Percentiles rank a stretch among this genome's conserved stretches.
These are phyloP conservation scores for Pangasius djambal DNA, from an alignment of 2,797 vertebrate species.

Conservation along the genomic window DNA sequence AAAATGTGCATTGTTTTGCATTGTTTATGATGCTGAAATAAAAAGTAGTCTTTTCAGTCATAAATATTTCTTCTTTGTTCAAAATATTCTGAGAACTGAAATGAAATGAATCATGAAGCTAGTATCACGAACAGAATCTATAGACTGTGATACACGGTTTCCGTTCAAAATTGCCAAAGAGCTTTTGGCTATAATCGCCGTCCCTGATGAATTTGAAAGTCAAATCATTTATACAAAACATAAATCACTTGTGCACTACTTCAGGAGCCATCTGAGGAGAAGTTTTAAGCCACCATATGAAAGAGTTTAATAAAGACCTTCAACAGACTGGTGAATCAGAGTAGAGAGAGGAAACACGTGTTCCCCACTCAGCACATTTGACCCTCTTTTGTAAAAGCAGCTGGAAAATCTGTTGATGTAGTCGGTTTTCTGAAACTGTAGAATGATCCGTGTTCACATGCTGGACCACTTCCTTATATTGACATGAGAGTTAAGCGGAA, in stretches of 20 bases:
- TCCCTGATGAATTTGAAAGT: not conserved
- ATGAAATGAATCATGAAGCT: not conserved
- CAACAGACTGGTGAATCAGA: conserved; percentile 2
- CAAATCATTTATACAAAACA: not conserved
- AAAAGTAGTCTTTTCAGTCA: not conserved
- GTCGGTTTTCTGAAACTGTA: not conserved
- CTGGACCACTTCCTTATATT: conserved; percentile 33
- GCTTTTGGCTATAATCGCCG: not conserved
- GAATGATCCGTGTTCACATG: conserved; percentile 16
- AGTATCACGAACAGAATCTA: not conserved
- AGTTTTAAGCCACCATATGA: not conserved
- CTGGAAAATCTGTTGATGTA: conserved; percentile 24
- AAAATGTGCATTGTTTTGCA: not conserved
- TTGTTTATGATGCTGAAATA: not conserved
- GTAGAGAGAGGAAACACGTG: conserved; percentile 11
- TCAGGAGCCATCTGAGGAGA: not conserved
- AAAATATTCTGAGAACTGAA: not conserved
- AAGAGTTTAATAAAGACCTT: not conserved
- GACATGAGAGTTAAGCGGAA: conserved; percentile 11
- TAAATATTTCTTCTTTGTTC: not conserved
- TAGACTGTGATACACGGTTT: not conserved
- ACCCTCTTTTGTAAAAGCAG: conserved; percentile 5
- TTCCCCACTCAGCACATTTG: conserved; percentile 19
- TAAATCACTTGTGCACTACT: not conserved
- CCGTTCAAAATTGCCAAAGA: not conserved